Conservation (phyloP, 2,888 invertebrate species). For the Sarcophaga subvicina region DNA sequence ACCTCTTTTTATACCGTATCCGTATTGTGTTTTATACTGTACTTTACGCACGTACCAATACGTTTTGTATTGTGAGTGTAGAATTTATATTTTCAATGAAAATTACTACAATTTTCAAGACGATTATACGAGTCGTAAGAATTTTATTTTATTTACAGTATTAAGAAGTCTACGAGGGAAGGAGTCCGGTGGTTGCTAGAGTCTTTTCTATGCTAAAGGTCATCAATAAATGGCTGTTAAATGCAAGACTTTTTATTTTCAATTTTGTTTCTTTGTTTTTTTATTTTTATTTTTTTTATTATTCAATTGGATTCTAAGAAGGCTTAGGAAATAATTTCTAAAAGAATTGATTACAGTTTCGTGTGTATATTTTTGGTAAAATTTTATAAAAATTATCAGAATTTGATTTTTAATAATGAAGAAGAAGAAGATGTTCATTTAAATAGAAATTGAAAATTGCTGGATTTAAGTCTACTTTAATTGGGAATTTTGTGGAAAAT, state of each 20-base stretch:
- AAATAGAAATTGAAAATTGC: too few relatives aligned
- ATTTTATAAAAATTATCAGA: too few relatives aligned
- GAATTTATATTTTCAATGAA: too few relatives aligned
- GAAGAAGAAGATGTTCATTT: too few relatives aligned
- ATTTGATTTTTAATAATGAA: too few relatives aligned
- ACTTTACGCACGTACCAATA: not conserved
- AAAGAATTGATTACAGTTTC: too few relatives aligned
- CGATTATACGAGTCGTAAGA: not conserved
- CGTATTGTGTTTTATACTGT: too few relatives aligned
- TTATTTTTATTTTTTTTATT: not conserved
- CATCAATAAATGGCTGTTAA: not conserved
- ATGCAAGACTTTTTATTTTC: not conserved
- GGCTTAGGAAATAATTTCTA: not conserved
- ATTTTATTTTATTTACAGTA: not conserved
- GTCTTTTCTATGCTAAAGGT: not conserved
- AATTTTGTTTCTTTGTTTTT: not conserved
- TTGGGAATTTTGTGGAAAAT: too few relatives aligned
- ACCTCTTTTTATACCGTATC: not conserved
- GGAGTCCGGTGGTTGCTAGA: accelerated
- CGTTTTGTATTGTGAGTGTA: not conserved
- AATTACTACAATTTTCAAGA: not conserved
- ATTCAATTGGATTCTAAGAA: not conserved
- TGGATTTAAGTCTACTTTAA: too few relatives aligned
- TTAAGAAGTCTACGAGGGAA: not conserved
- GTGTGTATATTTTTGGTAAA: too few relatives aligned